A percentile compares a stretch with the other conserved stretches of the same genome.
phyloP scores from a whole-genome alignment of 2,113 vertebrate genomes.

The Zonotrichia leucophrys region DNA sequence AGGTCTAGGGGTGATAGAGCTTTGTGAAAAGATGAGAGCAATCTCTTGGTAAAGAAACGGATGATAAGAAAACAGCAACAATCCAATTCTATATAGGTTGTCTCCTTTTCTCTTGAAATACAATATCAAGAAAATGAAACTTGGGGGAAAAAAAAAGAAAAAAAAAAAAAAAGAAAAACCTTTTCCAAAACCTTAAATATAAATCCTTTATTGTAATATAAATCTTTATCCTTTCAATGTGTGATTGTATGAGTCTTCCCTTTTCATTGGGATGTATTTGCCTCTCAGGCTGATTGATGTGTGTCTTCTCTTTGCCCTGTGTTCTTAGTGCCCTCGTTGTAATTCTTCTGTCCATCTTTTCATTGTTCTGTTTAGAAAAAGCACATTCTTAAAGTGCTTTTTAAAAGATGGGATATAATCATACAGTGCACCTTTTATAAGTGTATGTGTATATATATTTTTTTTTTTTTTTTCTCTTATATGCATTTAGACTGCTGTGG shows the following conservation, averaged over 20 bases:
- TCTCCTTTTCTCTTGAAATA: slow-evolving; percentile 60
- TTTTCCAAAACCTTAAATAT: slow-evolving; percentile 40
- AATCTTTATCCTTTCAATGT: slow-evolving; percentile 60
- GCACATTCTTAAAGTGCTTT: slow-evolving; percentile 39
- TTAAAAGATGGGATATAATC: slow-evolving; percentile 40
- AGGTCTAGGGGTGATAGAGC: slow-evolving; percentile 30
- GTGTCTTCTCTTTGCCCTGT: slow-evolving; percentile 55
- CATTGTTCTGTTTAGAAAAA: slow-evolving; percentile 62
- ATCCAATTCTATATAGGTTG: slow-evolving; percentile 42
- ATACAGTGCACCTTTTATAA: neutral
- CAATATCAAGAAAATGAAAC: slow-evolving; percentile 59
- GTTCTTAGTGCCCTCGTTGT: neutral
- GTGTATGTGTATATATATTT: neutral
- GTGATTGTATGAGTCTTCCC: slow-evolving; percentile 23
- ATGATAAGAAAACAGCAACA: slow-evolving; percentile 60
- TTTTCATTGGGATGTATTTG: slow-evolving; percentile 54
- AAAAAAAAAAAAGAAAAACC: neutral
- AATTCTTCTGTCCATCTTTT: slow-evolving; percentile 64
- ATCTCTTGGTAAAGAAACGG: slow-evolving; percentile 44
- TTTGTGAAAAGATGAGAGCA: slow-evolving; percentile 68
- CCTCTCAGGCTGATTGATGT: slow-evolving; percentile 65
- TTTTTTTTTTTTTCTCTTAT: neutral
- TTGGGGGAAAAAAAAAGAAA: fast-evolving
- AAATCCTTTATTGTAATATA: slow-evolving; percentile 69
- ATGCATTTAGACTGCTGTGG: slow-evolving; percentile 21